Conservation (phyloP, 2,797 vertebrate species). For the Heterohyrax brucei region DNA sequence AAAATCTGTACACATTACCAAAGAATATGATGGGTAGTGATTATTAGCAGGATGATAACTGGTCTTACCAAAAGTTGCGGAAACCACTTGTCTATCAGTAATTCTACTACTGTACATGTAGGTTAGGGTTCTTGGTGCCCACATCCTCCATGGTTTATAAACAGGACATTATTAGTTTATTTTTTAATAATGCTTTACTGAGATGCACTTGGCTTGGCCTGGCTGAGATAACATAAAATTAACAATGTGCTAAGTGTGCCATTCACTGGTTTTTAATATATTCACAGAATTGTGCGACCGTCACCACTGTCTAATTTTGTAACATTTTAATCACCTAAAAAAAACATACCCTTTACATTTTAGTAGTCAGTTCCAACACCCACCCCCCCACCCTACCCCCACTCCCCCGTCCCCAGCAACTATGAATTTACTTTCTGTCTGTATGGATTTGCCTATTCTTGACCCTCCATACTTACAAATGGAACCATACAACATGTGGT, state of each 20-base stretch:
- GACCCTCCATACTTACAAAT: neutral
- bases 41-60: neutral
- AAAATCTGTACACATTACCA: neutral
- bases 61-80: neutral
- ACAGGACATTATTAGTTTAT: neutral
- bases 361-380: neutral
- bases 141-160: neutral
- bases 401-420: neutral
- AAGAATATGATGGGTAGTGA: neutral
- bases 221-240: neutral
- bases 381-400: too few species aligned
- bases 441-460: neutral
- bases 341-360: neutral
- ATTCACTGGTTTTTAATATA: neutral
- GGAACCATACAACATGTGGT: too few species aligned
- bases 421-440: neutral
- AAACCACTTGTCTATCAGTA: neutral
- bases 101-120: neutral
- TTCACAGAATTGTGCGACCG: neutral
- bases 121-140: neutral
- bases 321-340: neutral
- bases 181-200: slow-evolving; percentile 9
- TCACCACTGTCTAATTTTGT: neutral
- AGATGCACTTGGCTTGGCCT: neutral
- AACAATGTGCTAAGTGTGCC: neutral